These are phyloP conservation scores for Synanthedon vespiformis DNA, from an alignment of 2,888 invertebrate species.

Conservation along the genomic window DNA sequence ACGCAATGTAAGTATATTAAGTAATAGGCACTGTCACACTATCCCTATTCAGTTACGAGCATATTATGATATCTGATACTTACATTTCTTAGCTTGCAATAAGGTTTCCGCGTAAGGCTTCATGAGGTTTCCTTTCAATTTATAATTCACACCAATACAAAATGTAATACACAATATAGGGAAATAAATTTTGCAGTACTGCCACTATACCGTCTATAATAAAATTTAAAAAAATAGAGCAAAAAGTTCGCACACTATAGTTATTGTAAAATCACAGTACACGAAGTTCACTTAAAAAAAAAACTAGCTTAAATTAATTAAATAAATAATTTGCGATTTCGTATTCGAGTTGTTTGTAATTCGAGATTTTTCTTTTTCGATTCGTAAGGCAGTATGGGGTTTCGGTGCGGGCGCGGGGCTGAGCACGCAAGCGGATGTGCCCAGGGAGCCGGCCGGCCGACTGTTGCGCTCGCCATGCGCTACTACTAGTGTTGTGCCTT, in stretches of 20 bases:
- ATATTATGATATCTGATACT: constrained; percentile 16
- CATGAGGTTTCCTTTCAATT: constrained; percentile 16
- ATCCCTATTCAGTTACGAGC: constrained; percentile 32
- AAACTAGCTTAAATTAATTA: not conserved
- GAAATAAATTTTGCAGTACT: no score
- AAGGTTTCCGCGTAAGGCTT: constrained; percentile 40
- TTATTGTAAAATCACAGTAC: not conserved
- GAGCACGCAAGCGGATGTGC: constrained; percentile 66
- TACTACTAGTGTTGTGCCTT: constrained; percentile 39
- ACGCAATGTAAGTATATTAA: no score
- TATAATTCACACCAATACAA: constrained; percentile 8
- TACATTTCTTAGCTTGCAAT: constrained; percentile 22
- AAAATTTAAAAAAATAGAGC: not conserved
- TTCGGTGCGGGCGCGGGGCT: constrained; percentile 41
- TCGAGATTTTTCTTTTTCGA: constrained; percentile 5
- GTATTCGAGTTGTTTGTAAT: not conserved
- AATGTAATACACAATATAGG: not conserved
- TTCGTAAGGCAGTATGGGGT: constrained; percentile 15
- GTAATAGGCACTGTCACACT: not conserved
- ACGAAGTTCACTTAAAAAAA: not conserved
- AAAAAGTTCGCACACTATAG: not conserved
- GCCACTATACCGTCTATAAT: not conserved
- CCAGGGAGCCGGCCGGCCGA: constrained; percentile 49
- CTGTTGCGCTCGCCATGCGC: constrained; percentile 36
- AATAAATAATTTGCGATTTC: not conserved